Evolutionary conservation across 2,113 vertebrate genomes (phyloP).

Genomic region (Salvelinus sp.): DNA sequence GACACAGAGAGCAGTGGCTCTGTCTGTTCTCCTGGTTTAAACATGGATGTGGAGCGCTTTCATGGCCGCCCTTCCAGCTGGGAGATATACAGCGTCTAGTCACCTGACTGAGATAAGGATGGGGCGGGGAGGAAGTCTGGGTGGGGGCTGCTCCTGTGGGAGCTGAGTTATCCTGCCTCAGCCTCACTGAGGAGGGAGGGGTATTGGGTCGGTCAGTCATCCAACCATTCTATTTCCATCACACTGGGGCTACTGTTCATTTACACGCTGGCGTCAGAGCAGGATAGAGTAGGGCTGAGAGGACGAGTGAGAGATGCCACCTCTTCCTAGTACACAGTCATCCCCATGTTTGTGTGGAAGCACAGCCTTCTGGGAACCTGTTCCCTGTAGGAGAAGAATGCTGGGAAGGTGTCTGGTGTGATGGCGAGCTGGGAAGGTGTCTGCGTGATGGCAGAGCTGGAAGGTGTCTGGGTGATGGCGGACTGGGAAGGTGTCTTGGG

Average conservation of each 20-base stretch:
- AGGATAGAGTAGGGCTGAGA: background rate
- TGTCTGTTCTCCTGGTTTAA: conserved; percentile 30
- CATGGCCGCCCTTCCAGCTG: conserved; percentile 50
- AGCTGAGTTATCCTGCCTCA: conserved; percentile 51
- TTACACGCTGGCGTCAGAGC: background rate
- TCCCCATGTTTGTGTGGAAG: background rate
- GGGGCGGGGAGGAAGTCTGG: conserved; percentile 30
- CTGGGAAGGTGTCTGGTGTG: conserved; percentile 52
- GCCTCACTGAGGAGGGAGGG: background rate
- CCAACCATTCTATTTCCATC: background rate
- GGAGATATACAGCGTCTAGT: conserved; percentile 74
- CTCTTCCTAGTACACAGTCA: background rate
- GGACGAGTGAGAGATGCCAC: background rate
- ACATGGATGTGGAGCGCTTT: conserved; percentile 52
- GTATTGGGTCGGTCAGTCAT: background rate
- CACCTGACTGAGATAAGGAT: conserved; percentile 72
- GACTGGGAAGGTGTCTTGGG: no score
- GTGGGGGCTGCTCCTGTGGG: conserved; percentile 50
- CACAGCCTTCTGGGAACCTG: background rate
- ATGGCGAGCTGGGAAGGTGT: background rate
- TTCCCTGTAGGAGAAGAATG: background rate
- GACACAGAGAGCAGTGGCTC: conserved; percentile 14
- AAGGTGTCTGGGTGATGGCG: background rate
- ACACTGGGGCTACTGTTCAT: background rate
- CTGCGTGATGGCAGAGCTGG: background rate